phyloP scores from a whole-genome alignment of 1,140 invertebrate genomes.

The Hermetia illucens region DNA sequence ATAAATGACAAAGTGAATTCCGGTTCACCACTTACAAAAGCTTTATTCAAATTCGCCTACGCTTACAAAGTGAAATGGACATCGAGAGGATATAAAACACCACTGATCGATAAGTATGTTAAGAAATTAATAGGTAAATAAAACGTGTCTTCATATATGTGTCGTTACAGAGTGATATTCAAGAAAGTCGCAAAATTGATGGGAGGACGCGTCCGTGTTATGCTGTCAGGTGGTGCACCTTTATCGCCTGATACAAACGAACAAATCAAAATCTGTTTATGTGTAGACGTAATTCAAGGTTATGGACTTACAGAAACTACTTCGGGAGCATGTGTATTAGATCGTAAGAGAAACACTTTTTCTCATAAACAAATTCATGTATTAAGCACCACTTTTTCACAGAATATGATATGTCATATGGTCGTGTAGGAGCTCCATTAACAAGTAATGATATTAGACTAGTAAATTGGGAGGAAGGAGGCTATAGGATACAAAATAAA shows the following conservation, averaged over 20 bases:
- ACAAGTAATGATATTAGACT: constrained; percentile 75
- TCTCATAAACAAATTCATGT: neutral
- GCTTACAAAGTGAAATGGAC: constrained; percentile 81
- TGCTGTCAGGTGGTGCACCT: constrained; percentile 88
- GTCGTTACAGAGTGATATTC: constrained; percentile 47
- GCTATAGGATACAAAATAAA: constrained; percentile 78
- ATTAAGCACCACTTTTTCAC: neutral
- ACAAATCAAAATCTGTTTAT: constrained; percentile 87
- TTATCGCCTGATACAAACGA: constrained; percentile 90
- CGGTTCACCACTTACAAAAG: constrained; percentile 55
- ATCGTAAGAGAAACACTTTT: constrained; percentile 39
- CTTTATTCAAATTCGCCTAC: constrained; percentile 83
- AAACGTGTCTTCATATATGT: constrained; percentile 5
- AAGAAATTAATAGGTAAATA: neutral
- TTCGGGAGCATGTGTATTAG: constrained; percentile 82
- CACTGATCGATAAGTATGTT: constrained; percentile 54
- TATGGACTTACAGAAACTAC: constrained; percentile 97
- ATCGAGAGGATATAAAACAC: constrained; percentile 68
- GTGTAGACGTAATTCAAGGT: constrained; percentile 80
- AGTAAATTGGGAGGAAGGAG: constrained; percentile 91
- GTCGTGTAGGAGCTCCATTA: constrained; percentile 81
- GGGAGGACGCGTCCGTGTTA: constrained; percentile 73
- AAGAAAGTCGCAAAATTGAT: constrained; percentile 61
- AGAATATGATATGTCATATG: constrained; percentile 34
- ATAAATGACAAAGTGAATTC: constrained; percentile 83